A percentile compares a stretch with the other conserved stretches of the same genome.
Conservation (phyloP, 1,140 invertebrate genomes). For the Danaus plexippus region DNA sequence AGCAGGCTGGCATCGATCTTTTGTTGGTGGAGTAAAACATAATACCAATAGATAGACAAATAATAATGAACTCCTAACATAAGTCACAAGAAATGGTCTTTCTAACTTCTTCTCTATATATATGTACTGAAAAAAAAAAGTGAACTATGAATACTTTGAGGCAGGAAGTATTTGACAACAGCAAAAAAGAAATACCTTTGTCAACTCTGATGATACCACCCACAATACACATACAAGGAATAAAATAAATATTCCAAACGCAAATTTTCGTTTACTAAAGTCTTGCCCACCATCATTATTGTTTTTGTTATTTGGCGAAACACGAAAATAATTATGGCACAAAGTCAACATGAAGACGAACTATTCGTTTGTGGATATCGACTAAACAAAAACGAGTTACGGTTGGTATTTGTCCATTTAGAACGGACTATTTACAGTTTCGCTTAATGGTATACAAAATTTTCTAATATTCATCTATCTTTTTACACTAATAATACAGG, state of each 20-base stretch:
- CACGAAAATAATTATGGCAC: constrained; percentile 64
- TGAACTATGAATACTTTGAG: constrained; percentile 9
- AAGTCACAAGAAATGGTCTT: constrained; percentile 57
- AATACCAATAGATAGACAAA: constrained; percentile 60
- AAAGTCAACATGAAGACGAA: constrained; percentile 63
- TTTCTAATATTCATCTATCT: constrained; percentile 24
- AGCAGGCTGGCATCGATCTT: constrained; percentile 56
- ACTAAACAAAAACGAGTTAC: constrained; percentile 19
- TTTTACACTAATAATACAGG: no score
- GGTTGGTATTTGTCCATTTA: constrained; percentile 25
- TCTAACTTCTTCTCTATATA: constrained; percentile 58
- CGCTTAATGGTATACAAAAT: constrained; percentile 10
- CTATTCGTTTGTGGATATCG: constrained; percentile 22
- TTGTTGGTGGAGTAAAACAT: constrained; percentile 59
- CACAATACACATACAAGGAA: constrained; percentile 58
- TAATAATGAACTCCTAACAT: constrained; percentile 58
- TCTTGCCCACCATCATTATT: constrained; percentile 48
- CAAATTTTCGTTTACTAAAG: constrained; percentile 53
- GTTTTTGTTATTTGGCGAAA: constrained; percentile 52
- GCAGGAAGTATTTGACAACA: constrained; percentile 1
- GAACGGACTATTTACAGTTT: constrained; percentile 13
- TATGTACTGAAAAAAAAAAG: constrained; percentile 49
- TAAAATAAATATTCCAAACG: constrained; percentile 59
- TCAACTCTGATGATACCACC: constrained; percentile 62
- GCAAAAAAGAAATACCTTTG: constrained; percentile 40